Evolutionary conservation across 2,888 invertebrate genomes (phyloP).

Genomic region (Camponotus fellah): DNA sequence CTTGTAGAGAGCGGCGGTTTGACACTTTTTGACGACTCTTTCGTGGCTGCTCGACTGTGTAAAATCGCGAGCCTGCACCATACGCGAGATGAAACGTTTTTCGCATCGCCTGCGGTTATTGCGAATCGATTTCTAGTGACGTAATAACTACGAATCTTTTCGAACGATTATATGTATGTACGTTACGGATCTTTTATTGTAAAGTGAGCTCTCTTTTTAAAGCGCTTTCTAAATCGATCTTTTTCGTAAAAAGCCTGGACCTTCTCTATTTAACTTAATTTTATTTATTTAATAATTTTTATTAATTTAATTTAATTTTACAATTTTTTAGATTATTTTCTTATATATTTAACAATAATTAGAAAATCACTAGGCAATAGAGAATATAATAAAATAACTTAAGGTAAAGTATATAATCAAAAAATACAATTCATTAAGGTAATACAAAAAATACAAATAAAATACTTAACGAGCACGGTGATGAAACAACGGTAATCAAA

Average conservation of each 20-base stretch:
- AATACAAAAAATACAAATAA: no score
- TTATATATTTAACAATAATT: no score
- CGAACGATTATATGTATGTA: not conserved
- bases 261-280: not conserved
- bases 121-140: conserved; percentile 21
- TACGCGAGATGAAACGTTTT: conserved; percentile 27
- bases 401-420: no score
- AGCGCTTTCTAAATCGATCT: not conserved
- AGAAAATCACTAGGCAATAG: no score
- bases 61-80: conserved; percentile 23
- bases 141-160: conserved; percentile 5
- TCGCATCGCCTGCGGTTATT: conserved; percentile 28
- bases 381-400: no score
- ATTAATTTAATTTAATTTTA: no score
- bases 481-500: no score
- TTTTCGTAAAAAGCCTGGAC: not conserved
- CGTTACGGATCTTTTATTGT: not conserved
- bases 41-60: conserved; percentile 36
- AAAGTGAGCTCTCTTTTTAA: not conserved
- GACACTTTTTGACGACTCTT: conserved; percentile 71
- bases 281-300: not conserved
- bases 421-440: no score
- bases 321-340: no score
- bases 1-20: conserved; percentile 59
- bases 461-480: no score